Evolutionary conservation across 2,113 vertebrate genomes (phyloP).

Genomic region (Oxygymnocypris stewartii): DNA sequence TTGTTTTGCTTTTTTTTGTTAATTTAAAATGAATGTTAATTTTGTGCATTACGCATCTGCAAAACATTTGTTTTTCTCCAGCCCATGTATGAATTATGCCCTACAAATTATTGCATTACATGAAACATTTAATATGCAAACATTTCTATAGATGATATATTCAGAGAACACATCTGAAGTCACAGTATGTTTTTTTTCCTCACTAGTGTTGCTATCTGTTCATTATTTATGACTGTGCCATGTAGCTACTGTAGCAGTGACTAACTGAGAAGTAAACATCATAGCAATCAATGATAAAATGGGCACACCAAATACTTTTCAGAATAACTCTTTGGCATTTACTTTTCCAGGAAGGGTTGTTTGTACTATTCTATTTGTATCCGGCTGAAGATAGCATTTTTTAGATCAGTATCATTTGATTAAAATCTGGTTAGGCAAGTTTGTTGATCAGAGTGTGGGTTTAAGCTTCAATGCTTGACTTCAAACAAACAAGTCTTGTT

Average conservation of each 20-base stretch:
- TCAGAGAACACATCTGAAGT: conserved; percentile 7
- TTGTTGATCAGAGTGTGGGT: background rate
- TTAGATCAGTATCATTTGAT: background rate
- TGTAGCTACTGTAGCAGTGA: background rate
- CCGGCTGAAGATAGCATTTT: background rate
- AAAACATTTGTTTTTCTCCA: background rate
- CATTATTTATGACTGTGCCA: conserved; percentile 4
- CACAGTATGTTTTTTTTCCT: background rate
- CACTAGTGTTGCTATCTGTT: background rate
- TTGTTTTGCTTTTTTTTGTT: background rate
- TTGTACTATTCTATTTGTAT: background rate
- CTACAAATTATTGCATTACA: background rate
- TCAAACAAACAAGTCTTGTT: background rate
- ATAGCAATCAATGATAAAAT: background rate
- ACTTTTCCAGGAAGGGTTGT: background rate
- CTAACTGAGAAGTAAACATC: background rate
- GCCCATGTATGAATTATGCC: background rate
- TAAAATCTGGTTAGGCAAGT: background rate
- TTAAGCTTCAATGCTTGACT: background rate
- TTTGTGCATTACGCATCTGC: background rate
- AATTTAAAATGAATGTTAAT: background rate
- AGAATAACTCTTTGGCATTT: background rate
- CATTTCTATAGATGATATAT: conserved; percentile 13
- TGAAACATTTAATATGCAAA: conserved; percentile 9
- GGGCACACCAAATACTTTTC: background rate